Evolutionary conservation across 2,888 invertebrate genomes (phyloP), one percentile per base, ranked within the genome.

Genomic region (Pseudococcus jackbeardsleyi): DNA sequence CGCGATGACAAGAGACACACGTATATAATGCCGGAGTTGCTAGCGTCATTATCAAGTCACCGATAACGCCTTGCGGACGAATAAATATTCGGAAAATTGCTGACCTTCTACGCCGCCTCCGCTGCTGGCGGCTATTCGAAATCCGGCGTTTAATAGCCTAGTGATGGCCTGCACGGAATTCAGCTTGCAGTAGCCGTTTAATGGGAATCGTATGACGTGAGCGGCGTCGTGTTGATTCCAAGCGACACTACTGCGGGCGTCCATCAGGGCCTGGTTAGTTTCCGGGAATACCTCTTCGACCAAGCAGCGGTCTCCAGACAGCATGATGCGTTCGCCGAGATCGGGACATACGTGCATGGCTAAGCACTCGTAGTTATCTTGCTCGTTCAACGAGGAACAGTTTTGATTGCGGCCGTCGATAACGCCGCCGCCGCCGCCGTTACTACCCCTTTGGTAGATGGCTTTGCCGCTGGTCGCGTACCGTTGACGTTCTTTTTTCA

Each of bases 101-200:
- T 96, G 96, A 7, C 96, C 96, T 91, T 97, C 96, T 59, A 96
- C 96, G 5, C 96, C 96, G 26, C 96, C 96, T 0, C 96, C 96
- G 90, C 95, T 96, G 91, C 96, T 96, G 42, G 96, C 96, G 85
- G 95, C 95, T 89, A 97, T 94, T 90, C 93, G 93, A 92, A 96
- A 97, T 86, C 95, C 95, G 89, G 95, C 94, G 91, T 96, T 96
- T 82, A 90, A 89, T 48, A 90, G 89, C 91, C 96, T 94, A 90
- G 96, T 95, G 90, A 97, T 95, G 89, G 96, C 96, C 92, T 97
- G 96, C 89, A 97, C 94, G n/a, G 96, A 96, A 92, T 96, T 97
- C 90, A 97, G 93, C 92, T 97, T 96, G 92, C 96, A 96, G 92
- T 96, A 97, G 90, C 97, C 96, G 92, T 96, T 97, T 88, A 97